Evolutionary conservation across 2,888 invertebrate species (phyloP).

Genomic region (Venusia cambrica): DNA sequence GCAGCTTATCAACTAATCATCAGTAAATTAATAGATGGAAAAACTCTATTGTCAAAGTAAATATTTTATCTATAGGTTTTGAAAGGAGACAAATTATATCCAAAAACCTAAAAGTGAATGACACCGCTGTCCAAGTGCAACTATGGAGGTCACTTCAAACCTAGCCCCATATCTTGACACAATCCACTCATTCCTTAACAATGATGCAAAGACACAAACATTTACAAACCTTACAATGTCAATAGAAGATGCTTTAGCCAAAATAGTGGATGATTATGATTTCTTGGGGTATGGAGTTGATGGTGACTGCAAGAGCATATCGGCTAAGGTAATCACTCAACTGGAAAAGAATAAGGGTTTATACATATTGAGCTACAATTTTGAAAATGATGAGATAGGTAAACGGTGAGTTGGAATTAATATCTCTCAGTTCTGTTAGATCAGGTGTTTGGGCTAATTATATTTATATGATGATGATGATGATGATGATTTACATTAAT

Average conservation of each 20-base stretch:
- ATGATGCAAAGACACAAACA: conserved; percentile 24
- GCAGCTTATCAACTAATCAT: no score
- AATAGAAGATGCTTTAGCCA: conserved; percentile 34
- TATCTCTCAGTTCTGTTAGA: no score
- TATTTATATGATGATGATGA: no score
- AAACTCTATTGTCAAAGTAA: no score
- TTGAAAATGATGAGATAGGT: conserved; percentile 19
- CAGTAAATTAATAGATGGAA: no score
- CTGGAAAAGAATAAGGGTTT: conserved; percentile 27
- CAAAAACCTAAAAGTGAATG: no score
- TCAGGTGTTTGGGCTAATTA: no score
- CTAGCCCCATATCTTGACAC: conserved; percentile 29
- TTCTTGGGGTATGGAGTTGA: conserved; percentile 25
- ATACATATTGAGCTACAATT: conserved; percentile 28
- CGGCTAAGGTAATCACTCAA: conserved; percentile 27
- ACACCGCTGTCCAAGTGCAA: no score
- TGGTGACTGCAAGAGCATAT: conserved; percentile 16
- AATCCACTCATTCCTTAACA: conserved; percentile 33
- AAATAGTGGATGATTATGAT: conserved; percentile 28
- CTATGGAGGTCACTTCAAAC: conserved; percentile 6
- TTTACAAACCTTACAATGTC: conserved; percentile 29
- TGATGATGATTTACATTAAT: no score
- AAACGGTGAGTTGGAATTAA: conserved; percentile 35
- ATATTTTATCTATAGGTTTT: no score
- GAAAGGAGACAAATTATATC: no score